Evolutionary conservation across 2,888 invertebrate genomes (phyloP), one percentile per base, ranked within the genome.

Genomic region (Bugulina stolonifera): DNA sequence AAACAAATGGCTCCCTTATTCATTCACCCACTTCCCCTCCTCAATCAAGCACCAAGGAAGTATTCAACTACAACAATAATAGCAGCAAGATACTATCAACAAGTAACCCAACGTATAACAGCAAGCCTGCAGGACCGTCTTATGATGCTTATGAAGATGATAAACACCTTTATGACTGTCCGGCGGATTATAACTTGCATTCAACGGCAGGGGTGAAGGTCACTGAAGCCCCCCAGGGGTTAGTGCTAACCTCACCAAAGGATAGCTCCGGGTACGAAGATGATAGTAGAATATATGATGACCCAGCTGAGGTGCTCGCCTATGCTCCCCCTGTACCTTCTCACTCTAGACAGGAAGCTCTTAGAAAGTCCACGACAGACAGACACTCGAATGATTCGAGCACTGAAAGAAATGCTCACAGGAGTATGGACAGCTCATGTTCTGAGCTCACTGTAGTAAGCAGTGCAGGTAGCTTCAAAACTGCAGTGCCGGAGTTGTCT

Each of bases 251-350:
- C 32, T 55, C 55, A 18, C n/a, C 55, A n/a, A 34, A 14, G 27
- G 32, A n/a, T n/a, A 27, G 10, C 32, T 64, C 64, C 34, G 64
- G 5, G 2, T 64, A 64, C 34, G 64, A 22, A 34, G 64, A 64
- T 32, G 64, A 64, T 32, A 3, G 10, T n/a, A 64, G 64, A 32
- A 64, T 64, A 64, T 64, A 64, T n/a, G 64, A 64, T 34, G 64
- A 22, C 5, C 64, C 64, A 14, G 64, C 64, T 2, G 64, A 64
- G 22, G 64, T 64, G 22, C 22, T 64, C 10, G 32, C 32, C 5
- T 14, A 29, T 18, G 25, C 64, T 14, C 64, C 64, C n/a, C 64
- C 64, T 22, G 27, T 64, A 2, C 64, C 64, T 32, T 64, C 64
- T 10, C 64, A 64, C 27, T 29, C 27, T 10, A 25, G 10, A 5